Conservation (phyloP, 2,113 vertebrate genomes). For the Corydoras sp. region DNA sequence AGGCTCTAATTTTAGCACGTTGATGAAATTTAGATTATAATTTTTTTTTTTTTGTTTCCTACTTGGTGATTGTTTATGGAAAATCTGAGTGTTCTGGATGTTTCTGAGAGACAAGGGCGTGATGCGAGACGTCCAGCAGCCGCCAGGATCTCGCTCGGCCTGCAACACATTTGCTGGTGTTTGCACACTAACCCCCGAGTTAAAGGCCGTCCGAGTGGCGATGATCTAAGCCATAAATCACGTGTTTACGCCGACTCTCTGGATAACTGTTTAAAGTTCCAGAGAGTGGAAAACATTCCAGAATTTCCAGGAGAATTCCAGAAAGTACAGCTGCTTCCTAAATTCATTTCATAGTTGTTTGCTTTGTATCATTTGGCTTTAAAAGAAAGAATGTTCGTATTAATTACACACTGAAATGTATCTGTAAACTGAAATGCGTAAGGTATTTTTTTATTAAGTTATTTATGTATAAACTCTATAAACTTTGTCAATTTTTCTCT, state of each 20-base stretch:
- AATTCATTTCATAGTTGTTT: background rate
- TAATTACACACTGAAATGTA: no score
- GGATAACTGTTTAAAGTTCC: background rate
- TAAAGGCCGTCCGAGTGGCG: slow-evolving; percentile 4
- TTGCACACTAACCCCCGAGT: slow-evolving; percentile 14
- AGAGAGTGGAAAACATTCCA: slow-evolving; percentile 3
- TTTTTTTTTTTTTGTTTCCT: slow-evolving; percentile 10
- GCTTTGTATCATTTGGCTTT: no score
- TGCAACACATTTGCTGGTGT: slow-evolving; percentile 31
- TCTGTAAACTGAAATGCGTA: no score
- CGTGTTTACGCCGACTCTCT: background rate
- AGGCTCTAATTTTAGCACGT: slow-evolving; percentile 26
- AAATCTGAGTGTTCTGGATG: slow-evolving; percentile 36
- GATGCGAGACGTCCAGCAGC: slow-evolving; percentile 31
- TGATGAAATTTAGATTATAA: slow-evolving; percentile 37
- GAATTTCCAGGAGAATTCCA: background rate
- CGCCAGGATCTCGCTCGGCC: slow-evolving; percentile 23
- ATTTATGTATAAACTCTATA: no score
- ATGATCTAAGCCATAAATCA: slow-evolving; percentile 15
- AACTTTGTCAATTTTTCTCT: no score
- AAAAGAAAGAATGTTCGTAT: no score
- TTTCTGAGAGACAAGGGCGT: slow-evolving; percentile 13
- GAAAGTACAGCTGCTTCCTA: slow-evolving; percentile 11
- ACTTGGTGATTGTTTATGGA: slow-evolving; percentile 43
- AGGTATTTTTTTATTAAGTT: no score